A percentile compares a stretch with the other conserved stretches of the same genome.
These are phyloP conservation scores for Agapornis roseicollis DNA, from an alignment of 2,113 vertebrate genomes.

Conservation along the genomic window DNA sequence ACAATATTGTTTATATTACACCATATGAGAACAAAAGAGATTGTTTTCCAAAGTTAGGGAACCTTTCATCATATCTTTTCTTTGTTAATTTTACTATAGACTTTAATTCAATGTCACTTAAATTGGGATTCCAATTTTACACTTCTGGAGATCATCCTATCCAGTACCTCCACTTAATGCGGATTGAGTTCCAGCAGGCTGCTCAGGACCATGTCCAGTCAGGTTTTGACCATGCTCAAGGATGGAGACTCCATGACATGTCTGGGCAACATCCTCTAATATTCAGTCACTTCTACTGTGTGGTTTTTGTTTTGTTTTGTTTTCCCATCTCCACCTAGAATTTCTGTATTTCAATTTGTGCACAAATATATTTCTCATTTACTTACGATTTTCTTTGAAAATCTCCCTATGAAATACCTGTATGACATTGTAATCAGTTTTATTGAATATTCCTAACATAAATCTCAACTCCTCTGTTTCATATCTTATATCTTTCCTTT, in stretches of 20 bases:
- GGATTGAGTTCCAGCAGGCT: background rate
- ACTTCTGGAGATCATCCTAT: background rate
- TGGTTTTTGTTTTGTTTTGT: background rate
- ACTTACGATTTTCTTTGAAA: background rate
- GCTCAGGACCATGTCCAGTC: fast-evolving
- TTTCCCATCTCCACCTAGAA: background rate
- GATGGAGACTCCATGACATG: background rate
- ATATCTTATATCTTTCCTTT: background rate
- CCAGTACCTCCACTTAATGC: background rate
- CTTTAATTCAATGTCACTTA: background rate
- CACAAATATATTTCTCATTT: background rate
- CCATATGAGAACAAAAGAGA: background rate
- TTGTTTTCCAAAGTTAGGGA: background rate
- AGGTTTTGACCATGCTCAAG: background rate
- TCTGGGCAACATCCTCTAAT: background rate
- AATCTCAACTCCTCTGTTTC: background rate
- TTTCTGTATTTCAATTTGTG: background rate
- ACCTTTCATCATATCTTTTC: background rate
- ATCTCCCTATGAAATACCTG: background rate
- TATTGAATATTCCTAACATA: background rate
- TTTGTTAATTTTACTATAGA: background rate
- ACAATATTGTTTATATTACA: background rate
- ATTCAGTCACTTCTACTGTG: background rate
- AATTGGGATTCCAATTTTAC: background rate
- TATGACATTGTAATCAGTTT: background rate